Evolutionary conservation across 1,140 invertebrate genomes (phyloP).

Genomic region (Hermetia illucens): DNA sequence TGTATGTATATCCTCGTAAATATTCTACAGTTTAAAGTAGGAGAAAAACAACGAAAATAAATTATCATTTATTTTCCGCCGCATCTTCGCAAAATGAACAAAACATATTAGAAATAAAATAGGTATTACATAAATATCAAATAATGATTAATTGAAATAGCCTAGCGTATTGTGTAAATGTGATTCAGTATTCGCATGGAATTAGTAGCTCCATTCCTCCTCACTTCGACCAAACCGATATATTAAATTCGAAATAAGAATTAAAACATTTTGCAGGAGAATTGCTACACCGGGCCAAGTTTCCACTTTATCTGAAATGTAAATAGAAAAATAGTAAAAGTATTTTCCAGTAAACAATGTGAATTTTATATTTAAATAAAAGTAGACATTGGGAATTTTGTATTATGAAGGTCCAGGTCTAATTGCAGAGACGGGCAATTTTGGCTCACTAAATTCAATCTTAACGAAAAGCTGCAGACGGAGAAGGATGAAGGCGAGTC

Average conservation of each 20-base stretch:
- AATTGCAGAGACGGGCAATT: too few species aligned
- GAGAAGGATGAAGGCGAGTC: too few species aligned
- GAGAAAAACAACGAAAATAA: constrained; percentile 14
- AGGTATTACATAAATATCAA: constrained; percentile 16
- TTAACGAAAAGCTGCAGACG: too few species aligned
- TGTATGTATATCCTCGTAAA: too few species aligned
- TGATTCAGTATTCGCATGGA: constrained; percentile 8
- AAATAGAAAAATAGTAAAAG: too few species aligned
- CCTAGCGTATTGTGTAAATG: constrained; percentile 7
- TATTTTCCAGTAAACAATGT: too few species aligned
- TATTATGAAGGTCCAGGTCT: too few species aligned
- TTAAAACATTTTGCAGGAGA: constrained; percentile 90
- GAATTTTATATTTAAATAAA: not conserved
- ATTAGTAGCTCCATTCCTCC: constrained; percentile 59
- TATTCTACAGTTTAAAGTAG: constrained; percentile 12
- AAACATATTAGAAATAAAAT: too few species aligned
- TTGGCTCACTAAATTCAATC: too few species aligned
- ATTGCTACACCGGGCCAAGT: constrained; percentile 80
- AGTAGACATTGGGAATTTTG: not conserved
- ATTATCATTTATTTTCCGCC: constrained; percentile 19
- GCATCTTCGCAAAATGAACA: too few species aligned
- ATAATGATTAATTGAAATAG: constrained; percentile 13
- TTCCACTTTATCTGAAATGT: constrained; percentile 20
- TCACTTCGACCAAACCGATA: constrained; percentile 92
- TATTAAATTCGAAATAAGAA: constrained; percentile 78